Base-by-base conservation (phyloP, 2,113 vertebrate species). In the Myrmecobius fasciatus region DNA sequence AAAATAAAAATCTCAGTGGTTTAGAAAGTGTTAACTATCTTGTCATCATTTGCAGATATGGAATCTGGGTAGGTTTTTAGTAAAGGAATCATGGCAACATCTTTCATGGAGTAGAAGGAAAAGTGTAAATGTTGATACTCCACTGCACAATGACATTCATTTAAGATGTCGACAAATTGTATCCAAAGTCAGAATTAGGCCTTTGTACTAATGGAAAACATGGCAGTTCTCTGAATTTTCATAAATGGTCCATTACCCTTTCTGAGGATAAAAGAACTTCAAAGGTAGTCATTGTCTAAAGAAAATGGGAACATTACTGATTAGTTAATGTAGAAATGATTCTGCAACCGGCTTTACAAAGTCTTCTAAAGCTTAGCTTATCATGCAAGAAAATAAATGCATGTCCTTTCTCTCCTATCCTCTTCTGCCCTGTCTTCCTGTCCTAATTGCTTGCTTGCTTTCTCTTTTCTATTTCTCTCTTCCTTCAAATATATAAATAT, bases 221-320 rank as follows among this genome's bases (percentile, higher is more conserved):
- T 36, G 54, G 12, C 7, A 46, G 22, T 53, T 0, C 90, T 56
- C 22, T 93, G 89, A 91, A 92, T 56, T 36, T 9, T 83, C 7
- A 43, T 83, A 43, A 43, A 43, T 83, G n/a, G 67, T 43, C 67
- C 67, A 83, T 90, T 96, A 14, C 88, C 60, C 46, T 52, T 53
- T 53, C 24, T 56, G 46, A 94, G n/a, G 53, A 94, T 92, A 91
- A 93, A 97, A 90, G 91, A 94, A 92, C n/a, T 83, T 91, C 26
- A 90, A 95, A 93, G 51, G 11, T 90, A 14, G 26, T 90, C n/a
- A 43, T 52, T 53, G 0, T 67, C 54, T 94, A 83, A 95, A 90
- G n/a, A 83, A 94, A 93, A 96, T 91, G 91, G 60, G 20, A 94
- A 93, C 51, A 24, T 53, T 12, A 8, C 47, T 89, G 28, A 46